Evolutionary conservation across 2,797 vertebrate genomes (phyloP).

Genomic region (Cygnus olor): DNA sequence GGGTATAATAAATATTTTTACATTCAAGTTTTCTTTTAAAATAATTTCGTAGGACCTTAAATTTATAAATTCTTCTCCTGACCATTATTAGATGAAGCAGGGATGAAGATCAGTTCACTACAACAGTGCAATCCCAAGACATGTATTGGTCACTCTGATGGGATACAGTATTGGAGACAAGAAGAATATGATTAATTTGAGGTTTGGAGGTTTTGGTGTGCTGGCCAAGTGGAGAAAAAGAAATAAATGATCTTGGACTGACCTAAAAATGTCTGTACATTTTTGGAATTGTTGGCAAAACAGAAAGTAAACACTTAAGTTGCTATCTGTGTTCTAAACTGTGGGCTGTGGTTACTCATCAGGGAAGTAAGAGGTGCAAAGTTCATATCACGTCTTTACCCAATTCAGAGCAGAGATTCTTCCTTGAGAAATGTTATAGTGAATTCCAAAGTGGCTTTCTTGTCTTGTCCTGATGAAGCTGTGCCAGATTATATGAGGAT

Average conservation of each 20-base stretch:
- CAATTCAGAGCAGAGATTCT: neutral
- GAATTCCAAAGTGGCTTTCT: neutral
- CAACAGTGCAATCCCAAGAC: neutral
- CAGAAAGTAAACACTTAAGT: neutral
- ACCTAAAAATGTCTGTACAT: neutral
- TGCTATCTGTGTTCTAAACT: neutral
- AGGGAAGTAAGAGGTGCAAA: neutral
- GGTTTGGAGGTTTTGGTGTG: constrained; percentile 24
- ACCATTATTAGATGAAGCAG: neutral
- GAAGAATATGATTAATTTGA: constrained; percentile 8
- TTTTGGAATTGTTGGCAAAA: constrained; percentile 44
- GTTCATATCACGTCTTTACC: neutral
- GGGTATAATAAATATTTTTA: constrained; percentile 1
- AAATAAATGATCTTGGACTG: neutral
- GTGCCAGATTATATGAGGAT: neutral
- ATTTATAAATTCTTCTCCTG: neutral
- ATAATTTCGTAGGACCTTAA: neutral
- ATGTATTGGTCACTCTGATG: neutral
- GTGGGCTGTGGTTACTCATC: neutral
- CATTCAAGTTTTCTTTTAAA: constrained; percentile 1
- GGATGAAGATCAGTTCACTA: neutral
- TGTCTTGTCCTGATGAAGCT: neutral
- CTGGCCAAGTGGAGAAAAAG: neutral
- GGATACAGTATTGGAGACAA: neutral
- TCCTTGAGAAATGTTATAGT: neutral